Conservation (phyloP, 92 coral and sea anemone genomes). For the Porites lobata region DNA sequence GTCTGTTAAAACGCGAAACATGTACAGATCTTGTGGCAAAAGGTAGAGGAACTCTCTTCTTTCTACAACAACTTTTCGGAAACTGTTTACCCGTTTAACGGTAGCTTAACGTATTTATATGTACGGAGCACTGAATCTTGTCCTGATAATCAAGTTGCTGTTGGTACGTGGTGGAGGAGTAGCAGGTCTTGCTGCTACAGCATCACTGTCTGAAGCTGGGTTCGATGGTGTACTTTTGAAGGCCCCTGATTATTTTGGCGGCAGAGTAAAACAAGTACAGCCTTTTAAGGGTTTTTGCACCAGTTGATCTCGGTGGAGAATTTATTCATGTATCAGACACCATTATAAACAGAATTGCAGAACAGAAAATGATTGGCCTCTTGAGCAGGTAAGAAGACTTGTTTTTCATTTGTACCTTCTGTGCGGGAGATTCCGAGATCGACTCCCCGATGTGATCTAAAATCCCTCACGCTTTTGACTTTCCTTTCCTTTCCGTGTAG, state of each 20-base stretch:
- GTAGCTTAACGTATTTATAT: background rate
- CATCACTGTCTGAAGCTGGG: constrained; percentile 79
- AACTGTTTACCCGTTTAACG: too few species aligned
- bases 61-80: too few species aligned
- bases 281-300: constrained; percentile 91
- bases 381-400: constrained; percentile 31
- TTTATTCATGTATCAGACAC: constrained; percentile 92
- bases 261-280: constrained; percentile 82
- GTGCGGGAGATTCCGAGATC: too few species aligned
- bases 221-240: constrained; percentile 82
- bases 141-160: constrained; percentile 65
- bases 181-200: constrained; percentile 91
- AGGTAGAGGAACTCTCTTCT: too few species aligned
- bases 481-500: too few species aligned
- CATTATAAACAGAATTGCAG: constrained; percentile 69
- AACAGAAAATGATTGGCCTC: constrained; percentile 80
- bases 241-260: constrained; percentile 95
- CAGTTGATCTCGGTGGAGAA: constrained; percentile 94
- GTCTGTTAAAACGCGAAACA: too few species aligned
- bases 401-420: background rate
- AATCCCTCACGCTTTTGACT: too few species aligned
- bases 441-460: too few species aligned
- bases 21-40: too few species aligned
- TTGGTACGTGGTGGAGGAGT: constrained; percentile 88
- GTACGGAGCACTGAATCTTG: constrained; percentile 17